These are phyloP conservation scores for Rhinichthys osculus DNA, from an alignment of 2,797 vertebrate genomes.

Conservation along the genomic window DNA sequence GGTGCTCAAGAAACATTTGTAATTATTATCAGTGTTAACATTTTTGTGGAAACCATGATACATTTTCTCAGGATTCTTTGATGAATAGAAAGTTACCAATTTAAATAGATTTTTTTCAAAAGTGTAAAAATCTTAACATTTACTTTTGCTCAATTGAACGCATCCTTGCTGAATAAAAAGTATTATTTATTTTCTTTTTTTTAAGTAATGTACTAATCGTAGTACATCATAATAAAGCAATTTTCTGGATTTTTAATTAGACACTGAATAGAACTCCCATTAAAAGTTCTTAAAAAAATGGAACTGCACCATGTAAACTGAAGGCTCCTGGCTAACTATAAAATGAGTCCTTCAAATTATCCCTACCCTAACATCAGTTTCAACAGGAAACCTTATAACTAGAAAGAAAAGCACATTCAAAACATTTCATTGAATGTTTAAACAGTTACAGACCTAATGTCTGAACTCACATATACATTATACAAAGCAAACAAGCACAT, in stretches of 20 bases:
- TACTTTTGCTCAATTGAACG: not conserved
- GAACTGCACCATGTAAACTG: not conserved
- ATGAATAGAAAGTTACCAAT: not conserved
- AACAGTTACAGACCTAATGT: not conserved
- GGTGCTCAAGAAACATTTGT: too few relatives aligned
- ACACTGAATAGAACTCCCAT: not conserved
- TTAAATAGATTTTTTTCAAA: too few relatives aligned
- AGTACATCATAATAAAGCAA: not conserved
- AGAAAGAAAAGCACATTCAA: not conserved
- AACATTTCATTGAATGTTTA: not conserved
- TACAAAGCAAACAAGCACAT: not conserved
- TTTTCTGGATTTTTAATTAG: not conserved
- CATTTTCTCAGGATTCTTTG: not conserved
- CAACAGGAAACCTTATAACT: not conserved
- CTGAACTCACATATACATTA: not conserved
- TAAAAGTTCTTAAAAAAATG: not conserved
- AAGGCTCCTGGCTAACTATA: not conserved
- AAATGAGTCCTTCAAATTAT: not conserved
- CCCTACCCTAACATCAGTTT: not conserved
- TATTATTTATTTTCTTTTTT: not conserved
- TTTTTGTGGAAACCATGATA: not conserved
- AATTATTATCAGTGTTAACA: too few relatives aligned
- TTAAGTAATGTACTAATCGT: not conserved
- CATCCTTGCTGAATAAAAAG: not conserved
- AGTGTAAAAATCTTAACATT: not conserved